These are phyloP conservation scores for Diplosoma virens DNA, from an alignment of 23 tunicate species.

Conservation along the genomic window DNA sequence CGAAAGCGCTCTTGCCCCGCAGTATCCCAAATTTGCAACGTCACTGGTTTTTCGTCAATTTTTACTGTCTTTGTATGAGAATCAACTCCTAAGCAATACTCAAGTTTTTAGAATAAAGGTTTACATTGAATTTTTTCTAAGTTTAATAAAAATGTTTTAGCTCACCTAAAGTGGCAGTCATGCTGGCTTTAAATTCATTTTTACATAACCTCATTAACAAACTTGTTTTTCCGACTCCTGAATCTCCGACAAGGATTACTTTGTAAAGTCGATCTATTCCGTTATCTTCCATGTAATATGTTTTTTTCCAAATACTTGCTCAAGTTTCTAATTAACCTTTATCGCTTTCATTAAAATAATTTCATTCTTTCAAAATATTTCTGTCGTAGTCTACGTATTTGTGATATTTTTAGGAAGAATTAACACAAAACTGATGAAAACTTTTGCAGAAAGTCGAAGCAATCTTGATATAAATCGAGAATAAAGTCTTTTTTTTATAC, in stretches of 20 bases:
- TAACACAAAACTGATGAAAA: too few relatives aligned
- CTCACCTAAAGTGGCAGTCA: conserved; percentile 72
- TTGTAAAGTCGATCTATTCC: conserved; percentile 60
- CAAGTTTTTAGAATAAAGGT: not conserved
- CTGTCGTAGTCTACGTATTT: too few relatives aligned
- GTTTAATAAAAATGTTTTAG: not conserved
- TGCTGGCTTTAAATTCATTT: conserved; percentile 62
- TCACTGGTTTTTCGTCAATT: conserved; percentile 55
- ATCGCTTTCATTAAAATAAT: too few relatives aligned
- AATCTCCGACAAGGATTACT: conserved; percentile 71
- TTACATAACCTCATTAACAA: conserved; percentile 58
- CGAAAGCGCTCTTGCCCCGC: conserved; percentile 88
- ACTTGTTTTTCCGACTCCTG: conserved; percentile 82
- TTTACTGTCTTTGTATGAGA: conserved; percentile 74
- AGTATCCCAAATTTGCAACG: conserved; percentile 81
- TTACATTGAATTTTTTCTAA: not conserved
- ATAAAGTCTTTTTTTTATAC: too few relatives aligned
- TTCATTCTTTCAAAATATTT: too few relatives aligned
- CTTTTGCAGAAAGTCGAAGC: too few relatives aligned
- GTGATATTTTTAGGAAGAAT: too few relatives aligned
- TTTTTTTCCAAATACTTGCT: too few relatives aligned
- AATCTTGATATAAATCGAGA: too few relatives aligned
- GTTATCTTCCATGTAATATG: not conserved
- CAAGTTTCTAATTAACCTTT: too few relatives aligned
- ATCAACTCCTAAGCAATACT: conserved; percentile 52